These are phyloP conservation scores for Acanthochromis polyacanthus DNA, from an alignment of 2,113 vertebrate species.

Conservation along the genomic window DNA sequence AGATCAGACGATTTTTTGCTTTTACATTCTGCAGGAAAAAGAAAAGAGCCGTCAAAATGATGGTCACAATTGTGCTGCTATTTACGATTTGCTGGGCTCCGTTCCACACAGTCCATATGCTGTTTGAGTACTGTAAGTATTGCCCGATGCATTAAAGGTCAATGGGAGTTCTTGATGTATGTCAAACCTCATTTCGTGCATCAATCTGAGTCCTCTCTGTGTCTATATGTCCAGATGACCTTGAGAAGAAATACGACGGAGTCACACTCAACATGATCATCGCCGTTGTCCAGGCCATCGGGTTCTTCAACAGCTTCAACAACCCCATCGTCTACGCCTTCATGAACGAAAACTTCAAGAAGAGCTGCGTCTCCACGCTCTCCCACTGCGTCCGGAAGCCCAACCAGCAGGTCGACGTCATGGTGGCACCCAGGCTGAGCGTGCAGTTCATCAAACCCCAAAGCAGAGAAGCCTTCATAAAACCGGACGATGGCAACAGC, in stretches of 20 bases:
- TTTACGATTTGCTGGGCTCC: conserved; percentile 90
- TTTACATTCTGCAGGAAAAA: conserved; percentile 83
- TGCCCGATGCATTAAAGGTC: neutral
- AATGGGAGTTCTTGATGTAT: too few relatives aligned
- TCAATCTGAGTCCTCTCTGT: neutral
- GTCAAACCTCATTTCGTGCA: neutral
- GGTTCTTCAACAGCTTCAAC: conserved; percentile 90
- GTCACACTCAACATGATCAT: conserved; percentile 86
- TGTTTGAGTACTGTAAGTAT: conserved; percentile 88
- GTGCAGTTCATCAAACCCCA: conserved; percentile 80
- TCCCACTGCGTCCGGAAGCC: conserved; percentile 73
- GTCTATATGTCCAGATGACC: conserved; percentile 75
- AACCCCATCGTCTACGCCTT: conserved; percentile 89
- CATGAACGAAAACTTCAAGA: conserved; percentile 90
- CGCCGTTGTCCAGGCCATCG: conserved; percentile 87
- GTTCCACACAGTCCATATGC: conserved; percentile 88
- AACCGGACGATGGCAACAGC: neutral
- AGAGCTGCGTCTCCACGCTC: conserved; percentile 85
- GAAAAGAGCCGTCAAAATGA: conserved; percentile 89
- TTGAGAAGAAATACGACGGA: conserved; percentile 85
- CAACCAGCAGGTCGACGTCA: conserved; percentile 28
- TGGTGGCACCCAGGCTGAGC: conserved; percentile 56
- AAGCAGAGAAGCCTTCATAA: conserved; percentile 72
- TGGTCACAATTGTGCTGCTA: conserved; percentile 87
- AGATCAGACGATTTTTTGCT: neutral